phyloP scores from a whole-genome alignment of 2,113 vertebrate genomes.

The Prunella himalayana region DNA sequence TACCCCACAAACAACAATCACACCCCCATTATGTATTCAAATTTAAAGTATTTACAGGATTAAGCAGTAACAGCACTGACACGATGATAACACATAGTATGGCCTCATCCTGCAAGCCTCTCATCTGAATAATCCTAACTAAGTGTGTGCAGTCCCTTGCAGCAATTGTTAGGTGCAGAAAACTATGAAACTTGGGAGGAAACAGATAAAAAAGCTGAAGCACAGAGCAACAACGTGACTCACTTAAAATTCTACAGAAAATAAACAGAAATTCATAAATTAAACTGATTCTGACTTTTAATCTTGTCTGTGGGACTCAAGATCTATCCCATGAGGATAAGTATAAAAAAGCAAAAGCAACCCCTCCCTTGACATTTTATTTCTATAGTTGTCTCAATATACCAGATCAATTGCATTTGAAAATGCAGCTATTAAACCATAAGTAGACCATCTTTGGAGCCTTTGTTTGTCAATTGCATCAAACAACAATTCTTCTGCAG shows the following conservation, averaged over 20 bases:
- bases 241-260: background rate
- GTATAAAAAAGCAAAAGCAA: background rate
- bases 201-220: background rate
- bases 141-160: background rate
- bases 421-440: constrained; percentile 70
- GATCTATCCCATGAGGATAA: background rate
- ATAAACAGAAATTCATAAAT: background rate
- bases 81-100: background rate
- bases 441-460: constrained; percentile 57
- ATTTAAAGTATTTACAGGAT: background rate
- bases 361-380: constrained; percentile 41
- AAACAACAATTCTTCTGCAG: constrained; percentile 54
- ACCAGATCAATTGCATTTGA: constrained; percentile 67
- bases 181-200: background rate
- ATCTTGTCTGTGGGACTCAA: background rate
- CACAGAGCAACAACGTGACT: background rate
- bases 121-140: background rate
- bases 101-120: background rate
- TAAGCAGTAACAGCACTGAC: background rate
- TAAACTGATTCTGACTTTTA: background rate
- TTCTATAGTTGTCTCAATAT: constrained; percentile 66
- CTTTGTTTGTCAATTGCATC: constrained; percentile 54
- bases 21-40: background rate
- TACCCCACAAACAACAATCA: background rate
- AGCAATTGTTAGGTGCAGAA: background rate